Evolutionary conservation across 2,888 invertebrate species (phyloP).

Genomic region (Chrysotoxum bicinctum): DNA sequence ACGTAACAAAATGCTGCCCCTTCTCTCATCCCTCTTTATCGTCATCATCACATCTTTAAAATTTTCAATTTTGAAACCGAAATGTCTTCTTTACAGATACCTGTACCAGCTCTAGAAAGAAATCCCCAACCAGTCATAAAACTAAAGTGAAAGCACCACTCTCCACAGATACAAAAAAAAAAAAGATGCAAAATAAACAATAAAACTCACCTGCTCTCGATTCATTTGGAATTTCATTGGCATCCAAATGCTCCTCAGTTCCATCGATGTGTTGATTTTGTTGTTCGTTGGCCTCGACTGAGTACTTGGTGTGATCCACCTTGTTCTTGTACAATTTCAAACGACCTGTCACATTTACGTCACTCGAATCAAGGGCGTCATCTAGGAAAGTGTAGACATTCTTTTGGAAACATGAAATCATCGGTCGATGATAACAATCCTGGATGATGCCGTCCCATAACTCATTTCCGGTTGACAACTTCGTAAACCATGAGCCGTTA

Average conservation of each 20-base stretch:
- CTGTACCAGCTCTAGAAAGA: background rate
- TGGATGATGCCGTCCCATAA: constrained; percentile 89
- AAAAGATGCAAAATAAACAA: constrained; percentile 15
- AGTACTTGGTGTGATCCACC: constrained; percentile 84
- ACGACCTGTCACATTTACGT: constrained; percentile 86
- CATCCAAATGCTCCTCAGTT: constrained; percentile 74
- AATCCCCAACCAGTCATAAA: background rate
- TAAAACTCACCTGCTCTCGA: constrained; percentile 76
- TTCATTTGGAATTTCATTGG: constrained; percentile 76
- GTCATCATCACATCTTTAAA: background rate
- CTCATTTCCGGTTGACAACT: constrained; percentile 84
- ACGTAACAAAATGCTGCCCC: constrained; percentile 38
- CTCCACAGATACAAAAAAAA: constrained; percentile 33
- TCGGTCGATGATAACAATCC: constrained; percentile 86
- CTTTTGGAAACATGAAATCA: constrained; percentile 89
- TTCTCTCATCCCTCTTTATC: background rate
- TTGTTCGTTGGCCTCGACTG: constrained; percentile 82
- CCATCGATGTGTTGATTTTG: constrained; percentile 73
- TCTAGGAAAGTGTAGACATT: constrained; percentile 89
- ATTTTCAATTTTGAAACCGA: background rate
- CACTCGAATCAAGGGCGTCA: constrained; percentile 85
- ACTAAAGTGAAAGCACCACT: constrained; percentile 64
- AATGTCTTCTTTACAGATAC: background rate
- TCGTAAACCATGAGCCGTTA: constrained; percentile 75
- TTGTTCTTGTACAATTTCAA: constrained; percentile 86